phyloP scores from a whole-genome alignment of 1,140 invertebrate species.

The Leptopilina boulardi region DNA sequence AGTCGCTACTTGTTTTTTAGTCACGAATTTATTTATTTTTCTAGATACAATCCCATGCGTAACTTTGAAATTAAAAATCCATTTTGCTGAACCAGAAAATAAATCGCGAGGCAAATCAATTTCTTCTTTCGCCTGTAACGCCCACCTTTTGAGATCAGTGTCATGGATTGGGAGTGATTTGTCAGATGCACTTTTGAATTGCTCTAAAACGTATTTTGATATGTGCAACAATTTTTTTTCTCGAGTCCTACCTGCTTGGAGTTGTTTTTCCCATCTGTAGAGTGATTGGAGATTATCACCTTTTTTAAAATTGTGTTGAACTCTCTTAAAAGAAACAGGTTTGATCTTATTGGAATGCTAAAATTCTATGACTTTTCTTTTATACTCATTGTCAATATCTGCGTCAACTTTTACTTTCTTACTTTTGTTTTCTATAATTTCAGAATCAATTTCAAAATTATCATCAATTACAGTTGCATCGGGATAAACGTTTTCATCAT shows the following conservation, averaged over 20 bases:
- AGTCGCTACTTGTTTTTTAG: not conserved
- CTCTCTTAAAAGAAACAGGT: conserved; percentile 6
- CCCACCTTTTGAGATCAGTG: conserved; percentile 38
- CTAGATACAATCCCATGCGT: conserved; percentile 36
- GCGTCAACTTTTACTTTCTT: too few species aligned
- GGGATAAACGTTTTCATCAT: too few species aligned
- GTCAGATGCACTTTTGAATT: conserved; percentile 34
- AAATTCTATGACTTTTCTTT: conserved; percentile 32
- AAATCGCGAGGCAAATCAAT: conserved; percentile 6
- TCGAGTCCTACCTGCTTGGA: conserved; percentile 30
- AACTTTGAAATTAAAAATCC: conserved; percentile 46
- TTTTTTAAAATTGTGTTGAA: conserved; percentile 27
- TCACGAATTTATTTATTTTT: conserved; percentile 44
- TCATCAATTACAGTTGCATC: too few species aligned
- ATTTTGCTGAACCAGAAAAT: conserved; percentile 33
- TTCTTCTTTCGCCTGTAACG: conserved; percentile 36
- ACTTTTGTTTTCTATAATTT: not conserved
- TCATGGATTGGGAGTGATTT: conserved; percentile 43
- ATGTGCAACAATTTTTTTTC: conserved; percentile 36
- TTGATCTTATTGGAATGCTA: conserved; percentile 21
- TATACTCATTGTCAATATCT: conserved; percentile 32
- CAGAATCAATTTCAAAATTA: not conserved
- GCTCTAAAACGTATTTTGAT: conserved; percentile 40
- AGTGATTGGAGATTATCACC: not conserved
- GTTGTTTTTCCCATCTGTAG: too few species aligned